Evolutionary conservation across 2,888 invertebrate genomes (phyloP).

Genomic region (Poecilus cupreus): DNA sequence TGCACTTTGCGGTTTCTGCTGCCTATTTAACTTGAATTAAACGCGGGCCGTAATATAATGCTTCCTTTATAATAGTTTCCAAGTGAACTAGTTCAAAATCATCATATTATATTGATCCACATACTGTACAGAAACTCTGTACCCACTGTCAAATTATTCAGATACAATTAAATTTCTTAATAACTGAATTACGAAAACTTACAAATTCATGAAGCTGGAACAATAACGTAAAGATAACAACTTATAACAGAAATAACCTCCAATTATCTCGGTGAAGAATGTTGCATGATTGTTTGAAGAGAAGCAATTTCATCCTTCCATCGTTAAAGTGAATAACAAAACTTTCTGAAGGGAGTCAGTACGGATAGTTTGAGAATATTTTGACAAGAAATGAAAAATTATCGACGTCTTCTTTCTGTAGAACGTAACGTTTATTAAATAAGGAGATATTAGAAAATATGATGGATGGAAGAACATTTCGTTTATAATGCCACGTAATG

Average conservation of each 20-base stretch:
- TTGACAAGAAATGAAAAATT: constrained; percentile 56
- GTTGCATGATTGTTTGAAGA: not conserved
- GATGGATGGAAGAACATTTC: constrained; percentile 55
- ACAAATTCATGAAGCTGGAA: no score
- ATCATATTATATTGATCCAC: not conserved
- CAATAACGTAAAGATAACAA: not conserved
- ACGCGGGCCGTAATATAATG: no score
- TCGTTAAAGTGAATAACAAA: not conserved
- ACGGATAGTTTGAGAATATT: constrained; percentile 41
- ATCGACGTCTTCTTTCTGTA: constrained; percentile 30
- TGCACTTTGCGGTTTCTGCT: not conserved
- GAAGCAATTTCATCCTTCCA: constrained; percentile 1
- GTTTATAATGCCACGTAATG: constrained; percentile 54
- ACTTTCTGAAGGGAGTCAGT: not conserved
- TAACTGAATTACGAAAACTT: not conserved
- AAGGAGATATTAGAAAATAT: constrained; percentile 55
- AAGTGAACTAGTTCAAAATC: not conserved
- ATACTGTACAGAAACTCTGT: not conserved
- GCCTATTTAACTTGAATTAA: not conserved
- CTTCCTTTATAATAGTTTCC: not conserved
- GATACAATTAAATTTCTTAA: not conserved
- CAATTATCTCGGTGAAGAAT: not conserved
- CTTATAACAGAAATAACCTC: not conserved
- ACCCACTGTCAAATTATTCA: not conserved
- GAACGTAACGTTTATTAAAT: constrained; percentile 53